phyloP scores from a whole-genome alignment of 2,113 vertebrate genomes.

The Tamias sibiricus region DNA sequence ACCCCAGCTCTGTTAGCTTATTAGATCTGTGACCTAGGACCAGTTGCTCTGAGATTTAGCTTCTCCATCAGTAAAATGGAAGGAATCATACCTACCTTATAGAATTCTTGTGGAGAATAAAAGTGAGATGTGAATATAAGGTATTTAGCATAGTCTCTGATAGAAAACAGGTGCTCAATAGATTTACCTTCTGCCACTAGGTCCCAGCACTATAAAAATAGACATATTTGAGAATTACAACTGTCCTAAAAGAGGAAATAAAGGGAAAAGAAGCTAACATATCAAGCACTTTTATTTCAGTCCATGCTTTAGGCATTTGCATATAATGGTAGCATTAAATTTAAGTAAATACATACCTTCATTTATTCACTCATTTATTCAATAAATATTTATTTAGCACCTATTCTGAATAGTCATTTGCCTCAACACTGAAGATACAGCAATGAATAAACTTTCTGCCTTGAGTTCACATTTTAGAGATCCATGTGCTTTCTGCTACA shows the following conservation, averaged over 20 bases:
- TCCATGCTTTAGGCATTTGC: not conserved
- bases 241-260: not conserved
- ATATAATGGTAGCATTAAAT: not conserved
- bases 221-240: constrained; percentile 14
- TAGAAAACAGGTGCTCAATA: not conserved
- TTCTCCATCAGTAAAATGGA: not conserved
- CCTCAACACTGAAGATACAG: not conserved
- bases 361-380: not conserved
- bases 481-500: not conserved
- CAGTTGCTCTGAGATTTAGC: not conserved
- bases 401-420: not conserved
- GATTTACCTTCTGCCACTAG: not conserved
- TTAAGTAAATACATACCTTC: not conserved
- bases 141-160: not conserved
- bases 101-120: not conserved
- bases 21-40: not conserved
- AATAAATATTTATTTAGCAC: not conserved
- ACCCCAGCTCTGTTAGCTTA: not conserved
- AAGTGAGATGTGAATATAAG: not conserved
- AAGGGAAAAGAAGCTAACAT: not conserved
- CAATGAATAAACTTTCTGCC: not conserved
- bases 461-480: not conserved
- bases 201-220: not conserved
- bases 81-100: not conserved
- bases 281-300: not conserved